Conservation (phyloP, 2,888 invertebrate genomes). For the Hermaeophaga mercurialis region DNA sequence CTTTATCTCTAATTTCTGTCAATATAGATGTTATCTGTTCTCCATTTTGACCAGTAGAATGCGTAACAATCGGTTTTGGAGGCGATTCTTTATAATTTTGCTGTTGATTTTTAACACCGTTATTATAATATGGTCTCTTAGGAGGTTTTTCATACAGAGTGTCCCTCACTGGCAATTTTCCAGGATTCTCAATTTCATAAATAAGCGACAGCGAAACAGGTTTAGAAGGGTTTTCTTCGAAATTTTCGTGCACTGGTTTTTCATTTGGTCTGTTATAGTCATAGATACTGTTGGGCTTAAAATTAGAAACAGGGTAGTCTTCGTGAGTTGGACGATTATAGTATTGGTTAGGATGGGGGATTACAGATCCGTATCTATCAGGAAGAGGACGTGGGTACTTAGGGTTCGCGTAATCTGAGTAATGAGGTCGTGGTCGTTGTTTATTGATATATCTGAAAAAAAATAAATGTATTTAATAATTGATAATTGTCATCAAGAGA, state of each 20-base stretch:
- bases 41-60: slow-evolving; percentile 50
- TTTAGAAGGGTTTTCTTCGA: neutral
- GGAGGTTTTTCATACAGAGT: slow-evolving; percentile 6
- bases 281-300: slow-evolving; percentile 7
- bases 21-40: slow-evolving; percentile 54
- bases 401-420: slow-evolving; percentile 15
- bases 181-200: slow-evolving; percentile 10
- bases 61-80: slow-evolving; percentile 45
- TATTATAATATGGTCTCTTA: neutral
- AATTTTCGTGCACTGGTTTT: slow-evolving; percentile 5
- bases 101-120: slow-evolving; percentile 28
- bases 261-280: slow-evolving; percentile 10
- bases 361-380: slow-evolving; percentile 40
- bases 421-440: slow-evolving; percentile 26
- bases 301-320: slow-evolving; percentile 31
- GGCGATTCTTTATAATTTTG: neutral
- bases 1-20: slow-evolving; percentile 47
- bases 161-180: slow-evolving; percentile 3
- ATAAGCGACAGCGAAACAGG: slow-evolving; percentile 6
- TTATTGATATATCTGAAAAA: slow-evolving; percentile 31
- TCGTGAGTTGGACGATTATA: slow-evolving; percentile 29
- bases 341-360: slow-evolving; percentile 43
- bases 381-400: slow-evolving; percentile 34
- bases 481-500: no score
- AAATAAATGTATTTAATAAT: neutral